Base-by-base conservation (phyloP, 2,797 vertebrate genomes). In the Naso thynnoides region DNA sequence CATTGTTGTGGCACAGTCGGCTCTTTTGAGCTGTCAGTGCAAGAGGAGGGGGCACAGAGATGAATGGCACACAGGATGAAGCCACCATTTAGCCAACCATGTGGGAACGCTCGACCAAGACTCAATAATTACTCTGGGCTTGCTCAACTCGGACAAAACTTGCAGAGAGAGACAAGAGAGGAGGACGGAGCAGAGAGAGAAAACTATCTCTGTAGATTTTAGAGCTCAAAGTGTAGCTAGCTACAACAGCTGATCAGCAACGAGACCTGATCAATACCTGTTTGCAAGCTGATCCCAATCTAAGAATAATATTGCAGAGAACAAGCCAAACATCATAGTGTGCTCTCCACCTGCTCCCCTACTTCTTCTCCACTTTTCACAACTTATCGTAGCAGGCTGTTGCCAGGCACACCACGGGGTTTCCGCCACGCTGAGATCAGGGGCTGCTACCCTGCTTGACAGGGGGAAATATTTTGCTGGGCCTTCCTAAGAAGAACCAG, bases 11-110 rank as follows among this genome's bases (percentile, higher is more conserved):
- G 96, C 97, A 94, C 97, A 96, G 96, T 97, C 95, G 96, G 96
- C 96, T 95, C 97, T 96, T 98, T 98, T 97, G 96, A 98, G 96
- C 96, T 98, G 96, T 98, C 97, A 97, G 95, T 75, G 92, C 94
- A 89, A 93, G 94, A 96, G 95, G 96, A 96, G 84, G 87, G 95
- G 95, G 94, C 94, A 93, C 91, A 68, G 92, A 96, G 96, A 98
- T 97, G 96, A 98, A 98, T 97, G 96, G 96, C 93, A 95, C 89
- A 88, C 95, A 93, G 95, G 95, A 96, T 96, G 95, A 96, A 95
- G 94, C 96, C 96, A 96, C 95, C 95, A 96, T 98, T 98, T 97
- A 97, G 93, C 85, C 93, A 94, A 96, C 95, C 96, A 97, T 96
- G 96, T 97, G 96, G 97, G 96, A 98, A 96, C 96, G 94, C 95